These are phyloP conservation scores for Phorcus lineatus DNA, from an alignment of 2,888 invertebrate genomes.

Conservation along the genomic window DNA sequence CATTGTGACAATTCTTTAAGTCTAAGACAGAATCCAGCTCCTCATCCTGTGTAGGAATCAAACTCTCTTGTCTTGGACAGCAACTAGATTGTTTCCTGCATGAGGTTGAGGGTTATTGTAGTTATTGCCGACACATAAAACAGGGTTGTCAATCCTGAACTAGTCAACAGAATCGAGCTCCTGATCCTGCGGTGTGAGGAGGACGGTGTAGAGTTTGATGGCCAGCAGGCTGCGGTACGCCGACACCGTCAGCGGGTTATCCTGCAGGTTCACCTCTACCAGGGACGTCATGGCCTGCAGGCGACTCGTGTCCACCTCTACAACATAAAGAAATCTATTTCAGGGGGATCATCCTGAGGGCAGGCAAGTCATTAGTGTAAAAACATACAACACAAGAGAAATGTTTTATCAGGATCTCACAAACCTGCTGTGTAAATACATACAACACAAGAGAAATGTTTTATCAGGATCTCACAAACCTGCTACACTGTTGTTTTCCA, in stretches of 20 bases:
- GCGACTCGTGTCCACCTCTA: conserved; percentile 59
- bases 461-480: conserved; percentile 42
- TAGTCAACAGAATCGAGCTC: conserved; percentile 43
- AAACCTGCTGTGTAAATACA: conserved; percentile 49
- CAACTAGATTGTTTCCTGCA: too few species aligned
- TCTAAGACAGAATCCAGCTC: too few species aligned
- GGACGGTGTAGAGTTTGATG: conserved; percentile 38
- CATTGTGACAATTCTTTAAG: too few species aligned
- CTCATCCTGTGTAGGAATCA: too few species aligned
- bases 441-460: too few species aligned
- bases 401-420: background rate
- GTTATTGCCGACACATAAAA: too few species aligned
- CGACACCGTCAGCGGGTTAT: conserved; percentile 57
- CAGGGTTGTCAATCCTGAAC: background rate
- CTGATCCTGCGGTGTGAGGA: conserved; percentile 42
- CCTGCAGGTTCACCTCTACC: conserved; percentile 57
- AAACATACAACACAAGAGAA: too few species aligned
- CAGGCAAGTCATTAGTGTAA: too few species aligned
- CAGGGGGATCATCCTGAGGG: too few species aligned
- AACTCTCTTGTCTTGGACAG: too few species aligned
- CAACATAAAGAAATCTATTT: conserved; percentile 25
- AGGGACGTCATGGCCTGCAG: conserved; percentile 54
- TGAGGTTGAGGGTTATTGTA: too few species aligned
- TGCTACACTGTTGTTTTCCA: conserved; percentile 56
- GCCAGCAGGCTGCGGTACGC: conserved; percentile 45